Evolutionary conservation across 1,140 invertebrate genomes (phyloP).

Genomic region (Drosophila bocki): DNA sequence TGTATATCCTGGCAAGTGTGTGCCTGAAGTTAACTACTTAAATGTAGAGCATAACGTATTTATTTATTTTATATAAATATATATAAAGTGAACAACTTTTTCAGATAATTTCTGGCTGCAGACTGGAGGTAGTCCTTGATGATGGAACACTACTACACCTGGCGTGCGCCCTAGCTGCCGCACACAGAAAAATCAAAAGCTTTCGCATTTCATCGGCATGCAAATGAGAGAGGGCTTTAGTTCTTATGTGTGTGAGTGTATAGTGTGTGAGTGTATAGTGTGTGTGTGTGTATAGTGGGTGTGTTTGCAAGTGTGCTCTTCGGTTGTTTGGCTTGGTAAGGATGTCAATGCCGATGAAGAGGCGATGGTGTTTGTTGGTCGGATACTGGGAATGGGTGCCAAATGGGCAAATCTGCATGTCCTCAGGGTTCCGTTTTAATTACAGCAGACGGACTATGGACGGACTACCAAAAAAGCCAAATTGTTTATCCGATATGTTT

Average conservation of each 20-base stretch:
- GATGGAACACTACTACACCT: conserved; percentile 11
- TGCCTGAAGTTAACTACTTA: conserved; percentile 17
- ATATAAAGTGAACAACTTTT: conserved; percentile 18
- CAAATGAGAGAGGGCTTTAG: conserved; percentile 19
- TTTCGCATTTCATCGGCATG: conserved; percentile 23
- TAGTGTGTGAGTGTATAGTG: neutral
- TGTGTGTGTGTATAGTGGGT: neutral
- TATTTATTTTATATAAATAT: conserved; percentile 1
- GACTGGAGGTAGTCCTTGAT: conserved; percentile 17
- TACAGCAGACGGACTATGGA: conserved; percentile 7
- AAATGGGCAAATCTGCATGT: conserved; percentile 21
- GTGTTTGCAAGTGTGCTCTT: conserved; percentile 3
- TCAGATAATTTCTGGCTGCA: conserved; percentile 9
- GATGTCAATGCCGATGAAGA: conserved; percentile 18
- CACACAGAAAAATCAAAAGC: conserved; percentile 14
- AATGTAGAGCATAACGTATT: conserved; percentile 5
- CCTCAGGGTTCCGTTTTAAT: conserved; percentile 24
- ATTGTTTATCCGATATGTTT: conserved; percentile 19
- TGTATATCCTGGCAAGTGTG: conserved; percentile 1
- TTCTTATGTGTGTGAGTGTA: neutral
- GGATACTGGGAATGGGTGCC: neutral
- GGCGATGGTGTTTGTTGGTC: neutral
- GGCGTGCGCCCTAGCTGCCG: neutral
- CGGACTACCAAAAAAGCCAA: conserved; percentile 16
- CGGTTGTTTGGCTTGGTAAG: conserved; percentile 15